Evolutionary conservation across 2,888 invertebrate species (phyloP).

Genomic region (Lepidochitona cinerea): DNA sequence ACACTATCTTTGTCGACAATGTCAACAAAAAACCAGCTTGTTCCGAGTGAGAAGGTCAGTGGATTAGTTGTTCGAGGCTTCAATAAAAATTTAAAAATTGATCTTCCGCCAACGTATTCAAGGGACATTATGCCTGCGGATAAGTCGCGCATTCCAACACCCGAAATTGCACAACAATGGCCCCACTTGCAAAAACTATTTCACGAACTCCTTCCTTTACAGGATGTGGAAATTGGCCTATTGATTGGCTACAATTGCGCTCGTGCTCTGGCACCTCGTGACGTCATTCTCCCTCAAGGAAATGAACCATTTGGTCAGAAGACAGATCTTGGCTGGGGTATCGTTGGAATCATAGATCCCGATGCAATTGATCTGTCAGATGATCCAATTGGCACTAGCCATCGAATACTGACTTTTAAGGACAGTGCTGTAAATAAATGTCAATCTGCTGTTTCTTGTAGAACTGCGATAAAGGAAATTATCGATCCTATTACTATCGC

Average conservation of each 20-base stretch:
- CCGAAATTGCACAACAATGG: not conserved
- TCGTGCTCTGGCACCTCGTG: not conserved
- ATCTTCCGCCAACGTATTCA: not conserved
- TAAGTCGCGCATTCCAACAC: not conserved
- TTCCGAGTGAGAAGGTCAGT: not conserved
- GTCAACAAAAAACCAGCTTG: not conserved
- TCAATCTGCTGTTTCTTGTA: not conserved
- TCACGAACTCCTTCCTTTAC: not conserved
- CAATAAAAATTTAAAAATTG: not conserved
- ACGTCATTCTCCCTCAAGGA: not conserved
- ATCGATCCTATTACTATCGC: not conserved
- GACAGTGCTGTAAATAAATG: not conserved
- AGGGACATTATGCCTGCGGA: not conserved
- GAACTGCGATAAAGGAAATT: not conserved
- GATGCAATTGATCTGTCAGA: not conserved
- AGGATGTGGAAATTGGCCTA: not conserved
- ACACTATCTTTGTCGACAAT: too few relatives aligned
- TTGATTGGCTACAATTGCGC: not conserved
- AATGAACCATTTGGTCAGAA: not conserved
- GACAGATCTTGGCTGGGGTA: not conserved
- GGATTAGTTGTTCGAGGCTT: not conserved
- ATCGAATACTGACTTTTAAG: not conserved
- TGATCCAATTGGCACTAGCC: not conserved
- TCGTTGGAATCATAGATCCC: not conserved
- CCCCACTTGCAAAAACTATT: not conserved